Base-by-base conservation (phyloP, 1,140 invertebrate genomes). In the Drosophila prosaltans region DNA sequence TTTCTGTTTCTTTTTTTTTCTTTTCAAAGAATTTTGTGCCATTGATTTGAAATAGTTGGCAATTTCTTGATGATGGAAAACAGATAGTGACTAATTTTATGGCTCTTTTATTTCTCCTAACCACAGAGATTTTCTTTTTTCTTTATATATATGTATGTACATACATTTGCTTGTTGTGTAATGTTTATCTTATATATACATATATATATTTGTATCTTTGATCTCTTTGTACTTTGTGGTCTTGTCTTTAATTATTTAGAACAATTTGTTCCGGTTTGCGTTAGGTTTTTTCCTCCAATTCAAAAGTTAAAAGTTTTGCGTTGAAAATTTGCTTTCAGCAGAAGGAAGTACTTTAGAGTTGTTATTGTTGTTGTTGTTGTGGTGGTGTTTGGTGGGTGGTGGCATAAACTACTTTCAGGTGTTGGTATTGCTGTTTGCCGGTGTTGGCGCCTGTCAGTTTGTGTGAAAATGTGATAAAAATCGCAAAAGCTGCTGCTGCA, bases 391-490 rank as follows among this genome's bases (percentile, higher is more conserved):
- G 16, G 16, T 16, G 16, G 16, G 16, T 16, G 16, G 32, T 36
- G 32, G 32, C 6, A 36, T 36, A 70, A 85, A 84, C 55, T 78
- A 72, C 57, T 68, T 60, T 64, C 75, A 61, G 74, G 69, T 78
- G 74, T 65, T 65, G 16, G 16, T 16, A 16, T 16, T 16, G 16
- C 16, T 16, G 16, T 16, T 16, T 16, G 66, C 55, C 72, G 68
- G 60, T 81, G 58, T 51, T 88, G 83, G 73, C 83, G 79, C 82
- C 82, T 76, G 79, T 86, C 83, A 86, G 59, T 65, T 65, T 62
- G 66, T 63, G 48, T 69, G 45, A 51, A 51, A 51, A 51, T 24
- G 45, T 69, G 82, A 82, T 86, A 88, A 74, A 82, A 83, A 82
- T 79, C 83, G 74, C 45, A 66, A 72, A 69, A 63, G 64, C 65